Percentiles rank a stretch among this genome's conserved stretches.
These are phyloP conservation scores for Nothobranchius furzeri DNA, from an alignment of 2,113 vertebrate species.

Conservation along the genomic window DNA sequence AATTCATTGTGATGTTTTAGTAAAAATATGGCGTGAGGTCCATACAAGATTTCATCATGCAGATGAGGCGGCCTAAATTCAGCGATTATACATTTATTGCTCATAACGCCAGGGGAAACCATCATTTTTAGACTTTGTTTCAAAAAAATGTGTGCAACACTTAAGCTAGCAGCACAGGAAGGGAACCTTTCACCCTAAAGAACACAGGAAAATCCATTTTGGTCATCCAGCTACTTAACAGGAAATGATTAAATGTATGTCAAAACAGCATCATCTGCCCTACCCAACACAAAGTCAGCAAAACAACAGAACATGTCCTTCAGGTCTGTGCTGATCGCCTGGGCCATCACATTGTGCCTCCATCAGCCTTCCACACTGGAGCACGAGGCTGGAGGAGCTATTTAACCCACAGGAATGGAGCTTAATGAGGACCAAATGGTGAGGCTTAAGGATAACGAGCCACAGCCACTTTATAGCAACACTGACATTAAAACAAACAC, in stretches of 20 bases:
- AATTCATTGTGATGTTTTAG: no score
- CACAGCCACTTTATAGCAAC: slow-evolving; percentile 53
- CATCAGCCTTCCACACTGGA: slow-evolving; percentile 36
- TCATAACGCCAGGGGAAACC: no score
- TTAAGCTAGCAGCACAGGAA: not conserved
- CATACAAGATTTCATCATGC: no score
- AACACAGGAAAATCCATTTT: not conserved
- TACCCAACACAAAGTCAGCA: not conserved
- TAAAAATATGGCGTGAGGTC: no score
- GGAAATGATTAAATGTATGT: slow-evolving; percentile 2
- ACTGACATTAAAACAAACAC: slow-evolving; percentile 58
- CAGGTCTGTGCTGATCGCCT: slow-evolving; percentile 21
- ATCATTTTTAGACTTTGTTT: no score
- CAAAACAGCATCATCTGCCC: not conserved
- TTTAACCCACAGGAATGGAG: slow-evolving; percentile 56
- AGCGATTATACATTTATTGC: no score
- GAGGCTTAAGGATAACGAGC: slow-evolving; percentile 59
- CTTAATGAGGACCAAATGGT: slow-evolving; percentile 64
- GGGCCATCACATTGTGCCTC: slow-evolving; percentile 10
- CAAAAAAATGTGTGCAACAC: no score
- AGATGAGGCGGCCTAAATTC: no score
- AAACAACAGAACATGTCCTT: slow-evolving; percentile 9
- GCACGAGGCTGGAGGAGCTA: slow-evolving; percentile 25
- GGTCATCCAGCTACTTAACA: not conserved
- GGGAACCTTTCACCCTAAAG: not conserved